These are phyloP conservation scores for Dioctria rufipes DNA, from an alignment of 2,888 invertebrate species.

Conservation along the genomic window DNA sequence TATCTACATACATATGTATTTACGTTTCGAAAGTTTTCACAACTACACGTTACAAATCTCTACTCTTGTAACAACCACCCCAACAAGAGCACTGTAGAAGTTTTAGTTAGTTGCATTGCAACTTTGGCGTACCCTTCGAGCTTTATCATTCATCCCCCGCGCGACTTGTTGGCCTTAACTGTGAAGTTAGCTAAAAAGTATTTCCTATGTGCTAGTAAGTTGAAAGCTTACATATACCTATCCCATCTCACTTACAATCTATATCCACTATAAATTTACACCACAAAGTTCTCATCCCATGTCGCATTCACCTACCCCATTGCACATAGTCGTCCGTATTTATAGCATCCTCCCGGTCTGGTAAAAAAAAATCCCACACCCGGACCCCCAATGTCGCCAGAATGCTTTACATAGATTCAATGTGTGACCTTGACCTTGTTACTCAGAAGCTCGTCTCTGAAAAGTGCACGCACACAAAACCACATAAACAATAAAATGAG, in stretches of 20 bases:
- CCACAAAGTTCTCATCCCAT: background rate
- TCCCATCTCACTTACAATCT: background rate
- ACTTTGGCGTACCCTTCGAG: background rate
- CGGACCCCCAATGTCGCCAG: background rate
- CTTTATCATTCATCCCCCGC: background rate
- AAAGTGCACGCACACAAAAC: constrained; percentile 46
- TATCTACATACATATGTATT: too few relatives aligned
- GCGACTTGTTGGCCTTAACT: background rate
- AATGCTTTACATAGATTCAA: constrained; percentile 45
- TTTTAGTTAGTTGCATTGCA: background rate
- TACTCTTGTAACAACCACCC: background rate
- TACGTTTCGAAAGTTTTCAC: background rate
- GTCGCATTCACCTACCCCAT: too few relatives aligned
- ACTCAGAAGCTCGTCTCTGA: constrained; percentile 48
- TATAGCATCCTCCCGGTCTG: background rate
- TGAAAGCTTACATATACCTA: background rate
- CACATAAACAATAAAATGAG: constrained; percentile 14
- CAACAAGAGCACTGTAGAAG: background rate
- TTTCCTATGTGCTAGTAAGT: background rate
- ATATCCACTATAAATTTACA: background rate
- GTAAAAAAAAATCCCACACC: background rate
- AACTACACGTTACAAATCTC: background rate
- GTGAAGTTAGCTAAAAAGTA: background rate
- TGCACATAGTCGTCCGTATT: too few relatives aligned
- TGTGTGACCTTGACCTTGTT: constrained; percentile 58